Evolutionary conservation across 1,140 invertebrate genomes (phyloP), one percentile per base, ranked within the genome.

Genomic region (Trachymyrmex septentrionalis): DNA sequence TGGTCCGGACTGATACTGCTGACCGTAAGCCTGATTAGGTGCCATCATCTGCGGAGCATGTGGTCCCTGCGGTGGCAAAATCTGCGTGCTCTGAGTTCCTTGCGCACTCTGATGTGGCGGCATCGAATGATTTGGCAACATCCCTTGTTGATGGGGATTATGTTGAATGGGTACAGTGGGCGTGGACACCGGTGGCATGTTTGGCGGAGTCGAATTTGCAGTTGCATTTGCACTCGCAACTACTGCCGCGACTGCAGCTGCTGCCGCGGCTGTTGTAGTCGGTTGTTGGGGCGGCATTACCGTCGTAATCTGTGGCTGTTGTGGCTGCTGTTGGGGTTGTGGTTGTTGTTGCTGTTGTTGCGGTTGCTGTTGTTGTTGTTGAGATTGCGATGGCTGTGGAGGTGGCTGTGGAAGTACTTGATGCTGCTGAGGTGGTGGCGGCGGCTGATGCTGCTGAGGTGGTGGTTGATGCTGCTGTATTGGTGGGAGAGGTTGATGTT

Each of bases 1-100:
- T 73, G 94, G 94, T 5, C 86, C 86, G n/a, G 90, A 90, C 69
- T 92, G 91, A 88, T 92, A 92, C 55, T 95, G 94, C 5, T 95
- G 95, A 84, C 94, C 87, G 30, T 95, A 95, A 5, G 94, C 94
- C 85, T 96, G 96, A 24, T 94, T 94, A 0, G 96, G 95, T 6
- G 96, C 95, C 91, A 96, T 96, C 96, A 96, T 96, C 0, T 93
- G 90, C 7, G 91, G 92, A 19, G 93, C 90, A 69, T 94, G 93
- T n/a, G 94, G 87, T 16, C 91, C 92, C 19, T 94, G 94, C 38
- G 95, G 92, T 63, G 86, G 92, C 73, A 91, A 81, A 59, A 90
- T 88, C 7, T 92, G 91, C 16, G 92, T 91, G 27, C 88, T 89
- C 24, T 90, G 91, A 1, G 87, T 84, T 64, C 90, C 92, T 88